Evolutionary conservation across 1,140 invertebrate species (phyloP).

Genomic region (Callitettix versicolor): DNA sequence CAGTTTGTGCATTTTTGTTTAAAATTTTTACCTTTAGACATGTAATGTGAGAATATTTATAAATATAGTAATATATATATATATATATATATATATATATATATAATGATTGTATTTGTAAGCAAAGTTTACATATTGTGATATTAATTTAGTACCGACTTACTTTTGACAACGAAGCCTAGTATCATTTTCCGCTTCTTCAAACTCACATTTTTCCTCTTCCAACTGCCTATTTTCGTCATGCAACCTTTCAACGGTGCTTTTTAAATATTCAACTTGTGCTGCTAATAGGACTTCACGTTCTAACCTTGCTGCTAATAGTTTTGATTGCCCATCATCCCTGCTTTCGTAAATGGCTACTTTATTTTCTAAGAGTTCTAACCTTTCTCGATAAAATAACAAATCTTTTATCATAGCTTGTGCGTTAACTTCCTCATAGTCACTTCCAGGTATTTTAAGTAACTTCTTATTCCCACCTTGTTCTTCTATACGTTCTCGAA

Average conservation of each 20-base stretch:
- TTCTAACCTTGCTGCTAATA: conserved; percentile 21
- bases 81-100: too few species aligned
- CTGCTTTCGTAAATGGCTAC: conserved; percentile 24
- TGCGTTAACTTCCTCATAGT: conserved; percentile 2
- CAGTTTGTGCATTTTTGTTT: too few species aligned
- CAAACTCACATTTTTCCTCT: conserved; percentile 35
- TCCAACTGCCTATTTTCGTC: conserved; percentile 31
- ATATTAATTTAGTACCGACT: too few species aligned
- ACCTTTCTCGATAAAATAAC: conserved; percentile 21
- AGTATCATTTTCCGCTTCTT: conserved; percentile 38
- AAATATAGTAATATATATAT: too few species aligned
- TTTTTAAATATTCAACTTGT: conserved; percentile 27
- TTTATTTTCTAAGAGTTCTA: conserved; percentile 25
- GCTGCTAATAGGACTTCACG: conserved; percentile 21
- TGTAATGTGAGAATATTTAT: too few species aligned
- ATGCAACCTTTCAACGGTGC: conserved; percentile 26
- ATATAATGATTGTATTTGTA: too few species aligned
- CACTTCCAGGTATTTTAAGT: conserved; percentile 2
- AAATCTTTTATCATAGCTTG: conserved; percentile 20
- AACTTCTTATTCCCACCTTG: conserved; percentile 15
- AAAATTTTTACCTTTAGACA: too few species aligned
- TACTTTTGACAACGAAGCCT: conserved; percentile 35
- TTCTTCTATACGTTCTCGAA: conserved; percentile 29
- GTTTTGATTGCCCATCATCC: conserved; percentile 19
- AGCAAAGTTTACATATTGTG: too few species aligned